Evolutionary conservation across 2,113 vertebrate genomes (phyloP).

Genomic region (chimpanzee (Pan troglodytes)): NHGRI_mPanTro3-v2.1_pri NC_072416.2:28577501-28578000

Average conservation of each 20-base stretch:
- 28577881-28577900: background rate
- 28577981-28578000: background rate
- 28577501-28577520: background rate
- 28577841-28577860: background rate
- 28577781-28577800: background rate
- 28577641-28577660: background rate
- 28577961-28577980: background rate
- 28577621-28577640: background rate
- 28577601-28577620: background rate
- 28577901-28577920: background rate
- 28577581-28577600: background rate
- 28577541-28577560: background rate
- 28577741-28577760: background rate
- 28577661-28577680: background rate
- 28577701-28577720: fast-evolving
- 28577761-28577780: background rate
- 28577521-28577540: background rate
- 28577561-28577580: background rate
- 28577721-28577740: background rate
- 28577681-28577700: background rate
- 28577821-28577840: background rate
- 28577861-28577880: background rate
- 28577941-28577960: background rate
- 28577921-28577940: background rate
- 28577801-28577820: background rate